Evolutionary conservation across 2,888 invertebrate genomes (phyloP).

Genomic region (Gerosis bhagava): DNA sequence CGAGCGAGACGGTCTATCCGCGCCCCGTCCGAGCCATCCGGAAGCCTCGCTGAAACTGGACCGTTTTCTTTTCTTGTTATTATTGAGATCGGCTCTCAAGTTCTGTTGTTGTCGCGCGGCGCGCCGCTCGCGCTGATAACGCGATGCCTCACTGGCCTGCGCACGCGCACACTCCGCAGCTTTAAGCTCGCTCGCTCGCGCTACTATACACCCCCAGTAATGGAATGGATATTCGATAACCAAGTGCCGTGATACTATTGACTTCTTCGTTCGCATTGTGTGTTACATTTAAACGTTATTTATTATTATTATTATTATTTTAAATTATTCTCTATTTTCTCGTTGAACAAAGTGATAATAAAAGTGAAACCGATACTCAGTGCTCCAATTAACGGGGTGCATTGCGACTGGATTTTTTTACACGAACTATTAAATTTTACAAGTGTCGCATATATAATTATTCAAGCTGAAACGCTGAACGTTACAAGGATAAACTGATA

Average conservation of each 20-base stretch:
- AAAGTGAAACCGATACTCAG: conserved; percentile 62
- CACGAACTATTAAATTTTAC: conserved; percentile 23
- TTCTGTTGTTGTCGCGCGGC: conserved; percentile 80
- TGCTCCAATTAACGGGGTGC: conserved; percentile 46
- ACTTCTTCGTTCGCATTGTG: conserved; percentile 41
- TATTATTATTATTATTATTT: conserved; percentile 42
- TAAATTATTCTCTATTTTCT: conserved; percentile 43
- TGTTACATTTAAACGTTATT: conserved; percentile 42
- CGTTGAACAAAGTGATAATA: conserved; percentile 37
- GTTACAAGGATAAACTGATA: conserved; percentile 42
- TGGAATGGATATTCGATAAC: conserved; percentile 67
- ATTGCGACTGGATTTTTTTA: conserved; percentile 35
- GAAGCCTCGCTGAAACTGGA: conserved; percentile 82
- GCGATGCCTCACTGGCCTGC: conserved; percentile 75
- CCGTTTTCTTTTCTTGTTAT: conserved; percentile 83
- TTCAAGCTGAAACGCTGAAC: no score
- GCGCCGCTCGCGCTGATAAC: conserved; percentile 79
- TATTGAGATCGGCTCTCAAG: conserved; percentile 80
- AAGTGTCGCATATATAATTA: conserved; percentile 32
- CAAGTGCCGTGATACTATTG: conserved; percentile 55
- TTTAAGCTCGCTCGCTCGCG: conserved; percentile 66
- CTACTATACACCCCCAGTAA: conserved; percentile 53
- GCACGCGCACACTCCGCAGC: conserved; percentile 72
- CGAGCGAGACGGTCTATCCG: conserved; percentile 59
- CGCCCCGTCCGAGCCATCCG: conserved; percentile 77